Evolutionary conservation across 2,797 vertebrate species (phyloP), one percentile per base, ranked within the genome.

Genomic region (Taenioides sp.): DNA sequence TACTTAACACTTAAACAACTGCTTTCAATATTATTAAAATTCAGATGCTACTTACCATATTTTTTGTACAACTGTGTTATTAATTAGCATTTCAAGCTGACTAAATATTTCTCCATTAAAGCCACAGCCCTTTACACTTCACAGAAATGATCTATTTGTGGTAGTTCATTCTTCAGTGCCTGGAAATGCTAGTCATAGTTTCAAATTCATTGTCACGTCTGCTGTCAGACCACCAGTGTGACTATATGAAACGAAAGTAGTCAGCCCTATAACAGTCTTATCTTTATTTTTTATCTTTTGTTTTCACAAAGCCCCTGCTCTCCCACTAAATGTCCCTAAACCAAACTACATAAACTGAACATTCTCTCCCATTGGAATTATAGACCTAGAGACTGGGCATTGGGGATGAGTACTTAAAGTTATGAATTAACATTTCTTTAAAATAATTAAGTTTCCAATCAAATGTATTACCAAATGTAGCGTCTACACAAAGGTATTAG

Each of bases 91-190:
- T 62, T 37, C 10, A 12, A 0, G 9, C 6, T 9, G 34, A 34
- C 34, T 37, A 37, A 22, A 11, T 23, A 40, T 16, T 43, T 43
- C 61, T 63, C 5, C 18, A 5, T 22, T 43, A 65, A 37, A 37
- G 34, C 40, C 62, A 16, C 62, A 25, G 16, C 22, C 40, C 5
- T 1, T 25, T 4, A 0, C 63, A 50, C 64, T 49, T 65, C 64
- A 65, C 37, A 65, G 63, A 65, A 65, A 65, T 25, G 37, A 65
- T 6, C 40, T 47, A 3, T 14, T 5, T 65, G 63, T 49, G 64
- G 64, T 20, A 2, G 22, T 10, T 49, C 6, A 18, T 1, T 25
- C 43, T 65, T 50, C 23, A 49, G 11, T 49, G 37, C n/a, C 63
- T 16, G 40, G 63, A 65, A 65, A 25, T 43, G 34, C 0, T 7